phyloP scores from a whole-genome alignment of 1,140 invertebrate species.

The Lepidostoma basale region DNA sequence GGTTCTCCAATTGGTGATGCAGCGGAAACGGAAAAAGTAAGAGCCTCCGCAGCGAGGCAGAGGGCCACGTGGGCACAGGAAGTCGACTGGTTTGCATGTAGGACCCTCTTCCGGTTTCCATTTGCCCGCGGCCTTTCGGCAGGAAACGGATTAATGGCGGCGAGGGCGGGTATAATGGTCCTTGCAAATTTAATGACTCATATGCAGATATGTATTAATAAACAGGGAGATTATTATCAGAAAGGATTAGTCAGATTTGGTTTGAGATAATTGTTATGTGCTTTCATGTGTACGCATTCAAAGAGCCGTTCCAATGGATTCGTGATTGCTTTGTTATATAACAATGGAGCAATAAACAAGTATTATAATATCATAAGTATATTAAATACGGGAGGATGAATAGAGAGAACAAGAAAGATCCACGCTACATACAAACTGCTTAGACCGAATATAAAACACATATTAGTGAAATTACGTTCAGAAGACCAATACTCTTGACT shows the following conservation, averaged over 20 bases:
- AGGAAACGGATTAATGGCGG: constrained; percentile 7
- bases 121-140: neutral
- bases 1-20: neutral
- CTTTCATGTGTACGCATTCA: too few species aligned
- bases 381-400: too few species aligned
- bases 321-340: too few species aligned
- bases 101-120: neutral
- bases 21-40: constrained; percentile 7
- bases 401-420: too few species aligned
- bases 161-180: neutral
- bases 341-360: too few species aligned
- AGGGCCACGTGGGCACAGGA: constrained; percentile 25
- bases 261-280: too few species aligned
- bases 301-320: too few species aligned
- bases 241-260: neutral
- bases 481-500: too few species aligned
- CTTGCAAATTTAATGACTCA: constrained; percentile 9
- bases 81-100: constrained; percentile 38
- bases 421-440: too few species aligned
- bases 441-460: too few species aligned
- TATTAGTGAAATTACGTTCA: too few species aligned
- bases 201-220: constrained; percentile 14
- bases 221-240: constrained; percentile 5
- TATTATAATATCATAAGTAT: too few species aligned
- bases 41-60: neutral